These are phyloP conservation scores for Mustela nigripes DNA, from an alignment of 2,113 vertebrate genomes.

Conservation along the genomic window DNA sequence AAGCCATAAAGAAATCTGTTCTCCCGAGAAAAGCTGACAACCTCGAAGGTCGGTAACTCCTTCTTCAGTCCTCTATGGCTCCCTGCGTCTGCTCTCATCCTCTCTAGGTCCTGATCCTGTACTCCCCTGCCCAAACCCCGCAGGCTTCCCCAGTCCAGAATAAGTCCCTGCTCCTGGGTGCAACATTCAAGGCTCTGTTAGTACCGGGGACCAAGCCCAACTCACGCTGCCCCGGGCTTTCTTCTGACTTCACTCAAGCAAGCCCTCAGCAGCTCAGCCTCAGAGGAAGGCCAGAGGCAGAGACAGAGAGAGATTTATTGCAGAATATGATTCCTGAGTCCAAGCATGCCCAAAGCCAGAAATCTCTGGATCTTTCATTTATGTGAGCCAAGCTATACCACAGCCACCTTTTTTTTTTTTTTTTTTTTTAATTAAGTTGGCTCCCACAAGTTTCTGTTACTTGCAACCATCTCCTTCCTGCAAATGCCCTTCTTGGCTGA, in stretches of 20 bases:
- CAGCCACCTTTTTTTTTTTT: too few relatives aligned
- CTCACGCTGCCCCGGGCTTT: background rate
- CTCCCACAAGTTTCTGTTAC: background rate
- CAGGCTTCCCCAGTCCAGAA: background rate
- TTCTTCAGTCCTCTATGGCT: background rate
- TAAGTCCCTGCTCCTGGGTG: background rate
- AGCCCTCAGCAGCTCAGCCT: background rate
- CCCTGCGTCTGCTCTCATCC: background rate
- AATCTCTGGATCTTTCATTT: background rate
- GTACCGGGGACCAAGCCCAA: background rate
- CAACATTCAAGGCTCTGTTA: background rate
- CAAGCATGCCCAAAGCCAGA: background rate
- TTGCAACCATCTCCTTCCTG: background rate
- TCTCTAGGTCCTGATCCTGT: background rate
- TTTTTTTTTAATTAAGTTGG: background rate
- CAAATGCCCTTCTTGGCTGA: background rate
- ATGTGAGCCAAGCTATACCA: background rate
- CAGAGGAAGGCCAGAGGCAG: background rate
- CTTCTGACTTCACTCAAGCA: background rate
- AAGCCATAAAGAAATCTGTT: background rate
- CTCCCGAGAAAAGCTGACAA: background rate
- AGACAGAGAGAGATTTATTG: background rate
- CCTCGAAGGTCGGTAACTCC: fast-evolving
- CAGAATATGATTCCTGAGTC: background rate
- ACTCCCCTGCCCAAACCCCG: background rate